Conservation (phyloP, 2,113 vertebrate genomes). For the Leptodactylus fuscus region DNA sequence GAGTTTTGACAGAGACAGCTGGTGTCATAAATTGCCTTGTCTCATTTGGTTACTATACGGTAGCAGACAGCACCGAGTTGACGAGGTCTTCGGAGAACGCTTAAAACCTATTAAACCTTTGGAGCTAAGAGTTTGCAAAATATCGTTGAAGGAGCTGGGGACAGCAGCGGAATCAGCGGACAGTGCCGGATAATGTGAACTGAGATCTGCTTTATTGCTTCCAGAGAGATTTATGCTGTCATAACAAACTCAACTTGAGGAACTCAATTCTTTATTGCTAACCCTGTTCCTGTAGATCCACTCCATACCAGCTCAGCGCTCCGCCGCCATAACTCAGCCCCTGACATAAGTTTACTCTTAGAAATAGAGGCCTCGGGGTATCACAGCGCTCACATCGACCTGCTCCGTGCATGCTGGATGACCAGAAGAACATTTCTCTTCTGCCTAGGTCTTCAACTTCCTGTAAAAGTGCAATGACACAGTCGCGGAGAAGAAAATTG, state of each 20-base stretch:
- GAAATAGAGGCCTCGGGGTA: background rate
- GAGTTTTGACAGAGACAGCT: slow-evolving; percentile 72
- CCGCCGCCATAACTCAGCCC: background rate
- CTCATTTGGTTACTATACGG: slow-evolving; percentile 67
- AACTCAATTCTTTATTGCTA: slow-evolving; percentile 37
- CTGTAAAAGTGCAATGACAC: background rate
- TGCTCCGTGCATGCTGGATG: background rate
- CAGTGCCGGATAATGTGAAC: slow-evolving; percentile 40
- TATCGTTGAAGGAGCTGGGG: slow-evolving; percentile 41
- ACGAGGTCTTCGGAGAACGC: slow-evolving; percentile 49
- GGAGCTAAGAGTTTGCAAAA: slow-evolving; percentile 56
- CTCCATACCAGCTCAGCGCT: background rate
- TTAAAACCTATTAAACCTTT: slow-evolving; percentile 58
- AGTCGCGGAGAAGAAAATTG: background rate
- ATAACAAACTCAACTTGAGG: slow-evolving; percentile 42
- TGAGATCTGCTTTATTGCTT: slow-evolving; percentile 43
- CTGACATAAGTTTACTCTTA: background rate
- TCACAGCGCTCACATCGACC: background rate
- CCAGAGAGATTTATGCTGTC: slow-evolving; percentile 51
- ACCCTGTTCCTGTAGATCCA: background rate
- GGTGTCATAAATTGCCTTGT: slow-evolving; percentile 72
- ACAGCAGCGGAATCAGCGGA: slow-evolving; percentile 11
- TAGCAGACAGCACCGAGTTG: slow-evolving; percentile 63
- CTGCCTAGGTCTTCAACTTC: background rate
- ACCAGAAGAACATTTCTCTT: background rate